phyloP scores from a whole-genome alignment of 2,113 vertebrate genomes.

The Tachycineta bicolor region DNA sequence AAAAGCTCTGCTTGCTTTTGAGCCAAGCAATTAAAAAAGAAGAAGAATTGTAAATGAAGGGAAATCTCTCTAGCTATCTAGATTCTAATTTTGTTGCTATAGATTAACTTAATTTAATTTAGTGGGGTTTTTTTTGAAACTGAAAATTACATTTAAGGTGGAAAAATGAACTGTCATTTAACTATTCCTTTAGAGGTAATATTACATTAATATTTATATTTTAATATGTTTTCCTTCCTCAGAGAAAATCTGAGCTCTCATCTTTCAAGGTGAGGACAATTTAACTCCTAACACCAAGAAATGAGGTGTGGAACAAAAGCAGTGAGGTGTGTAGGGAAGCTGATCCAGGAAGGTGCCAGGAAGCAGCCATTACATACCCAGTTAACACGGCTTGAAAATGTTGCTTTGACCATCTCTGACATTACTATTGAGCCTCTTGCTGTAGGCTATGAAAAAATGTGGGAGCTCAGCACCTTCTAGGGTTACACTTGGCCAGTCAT shows the following conservation, averaged over 20 bases:
- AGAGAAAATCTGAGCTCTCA: not conserved
- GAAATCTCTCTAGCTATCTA: not conserved
- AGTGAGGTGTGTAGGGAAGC: not conserved
- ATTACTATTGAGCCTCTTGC: not conserved
- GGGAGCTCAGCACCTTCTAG: not conserved
- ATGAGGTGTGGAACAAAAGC: not conserved
- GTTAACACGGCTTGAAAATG: not conserved
- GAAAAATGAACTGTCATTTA: not conserved
- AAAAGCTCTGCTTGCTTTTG: not conserved
- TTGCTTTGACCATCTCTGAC: not conserved
- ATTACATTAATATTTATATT: not conserved
- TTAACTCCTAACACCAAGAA: not conserved
- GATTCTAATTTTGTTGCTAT: not conserved
- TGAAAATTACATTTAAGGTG: not conserved
- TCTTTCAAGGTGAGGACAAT: not conserved
- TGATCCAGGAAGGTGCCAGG: not conserved
- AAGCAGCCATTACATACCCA: not conserved
- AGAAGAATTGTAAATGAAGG: not conserved
- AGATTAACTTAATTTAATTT: not conserved
- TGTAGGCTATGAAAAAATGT: not conserved
- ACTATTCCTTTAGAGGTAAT: not conserved
- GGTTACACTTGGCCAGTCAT: not conserved
- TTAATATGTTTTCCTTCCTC: not conserved
- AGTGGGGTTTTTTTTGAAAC: not conserved
- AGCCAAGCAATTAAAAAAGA: constrained; percentile 19